Percentiles rank a stretch among this genome's conserved stretches.
These are phyloP conservation scores for Hippocampus mohnikei DNA, from an alignment of 2,113 vertebrate genomes.

Conservation along the genomic window DNA sequence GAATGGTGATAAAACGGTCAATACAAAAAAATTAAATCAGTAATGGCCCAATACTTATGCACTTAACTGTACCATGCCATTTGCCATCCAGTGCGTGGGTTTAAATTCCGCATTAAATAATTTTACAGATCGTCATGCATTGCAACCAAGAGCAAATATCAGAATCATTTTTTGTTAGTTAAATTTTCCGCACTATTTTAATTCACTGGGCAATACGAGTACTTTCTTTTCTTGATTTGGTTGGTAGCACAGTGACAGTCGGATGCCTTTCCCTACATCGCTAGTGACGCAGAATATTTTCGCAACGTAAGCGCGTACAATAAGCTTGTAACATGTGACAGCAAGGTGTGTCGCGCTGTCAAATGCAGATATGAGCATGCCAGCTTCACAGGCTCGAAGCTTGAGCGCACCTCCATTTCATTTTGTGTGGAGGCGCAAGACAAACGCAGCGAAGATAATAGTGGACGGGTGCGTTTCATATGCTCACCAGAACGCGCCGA, in stretches of 20 bases:
- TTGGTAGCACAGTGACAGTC: constrained; percentile 24
- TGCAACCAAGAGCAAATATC: too few species aligned
- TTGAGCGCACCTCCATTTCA: constrained; percentile 65
- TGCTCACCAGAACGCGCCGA: neutral
- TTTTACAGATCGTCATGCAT: neutral
- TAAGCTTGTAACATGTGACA: neutral
- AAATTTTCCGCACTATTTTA: neutral
- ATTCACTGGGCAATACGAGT: neutral
- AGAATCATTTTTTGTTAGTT: too few species aligned
- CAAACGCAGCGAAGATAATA: constrained; percentile 56
- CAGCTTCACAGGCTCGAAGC: constrained; percentile 25
- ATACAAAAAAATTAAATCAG: neutral
- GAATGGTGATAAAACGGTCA: neutral
- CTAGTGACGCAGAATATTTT: constrained; percentile 56
- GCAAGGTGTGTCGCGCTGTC: constrained; percentile 6
- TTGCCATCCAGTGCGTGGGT: neutral
- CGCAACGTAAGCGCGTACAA: too few species aligned
- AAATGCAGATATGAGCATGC: constrained; percentile 11
- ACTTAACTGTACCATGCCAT: neutral
- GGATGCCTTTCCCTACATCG: constrained; percentile 25
- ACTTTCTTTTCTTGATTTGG: neutral
- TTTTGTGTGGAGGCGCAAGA: constrained; percentile 40
- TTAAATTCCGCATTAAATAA: neutral
- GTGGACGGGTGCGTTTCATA: constrained; percentile 41
- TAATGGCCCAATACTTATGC: neutral